phyloP scores from a whole-genome alignment of 2,797 vertebrate genomes.

The Muraenolepis orangiensis region DNA sequence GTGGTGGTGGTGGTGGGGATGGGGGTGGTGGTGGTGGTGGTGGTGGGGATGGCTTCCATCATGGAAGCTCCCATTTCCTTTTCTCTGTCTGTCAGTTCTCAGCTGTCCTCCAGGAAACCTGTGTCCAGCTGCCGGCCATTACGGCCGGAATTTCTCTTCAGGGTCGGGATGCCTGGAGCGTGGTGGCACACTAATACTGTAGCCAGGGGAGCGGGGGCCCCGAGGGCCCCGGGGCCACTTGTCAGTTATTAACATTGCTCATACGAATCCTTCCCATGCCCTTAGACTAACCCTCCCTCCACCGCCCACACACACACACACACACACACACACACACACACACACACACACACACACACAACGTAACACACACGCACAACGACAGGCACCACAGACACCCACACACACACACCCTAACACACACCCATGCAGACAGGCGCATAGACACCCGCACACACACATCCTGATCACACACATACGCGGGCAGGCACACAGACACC shows the following conservation, averaged over 20 bases:
- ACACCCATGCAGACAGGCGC: too few relatives aligned
- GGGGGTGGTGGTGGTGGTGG: too few relatives aligned
- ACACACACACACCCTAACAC: too few relatives aligned
- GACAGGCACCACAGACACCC: not conserved
- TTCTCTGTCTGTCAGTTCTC: slow-evolving; percentile 55
- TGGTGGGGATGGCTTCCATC: too few relatives aligned
- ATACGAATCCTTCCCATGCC: slow-evolving; percentile 68
- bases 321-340: not conserved
- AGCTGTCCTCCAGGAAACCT: slow-evolving; percentile 78
- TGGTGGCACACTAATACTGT: slow-evolving; percentile 73
- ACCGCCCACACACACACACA: too few relatives aligned
- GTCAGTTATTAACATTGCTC: slow-evolving; percentile 76
- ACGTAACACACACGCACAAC: not conserved
- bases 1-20: too few relatives aligned
- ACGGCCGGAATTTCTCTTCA: slow-evolving; percentile 77
- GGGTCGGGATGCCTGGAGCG: slow-evolving; percentile 69
- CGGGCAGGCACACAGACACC: too few relatives aligned
- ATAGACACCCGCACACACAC: too few relatives aligned
- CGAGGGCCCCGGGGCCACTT: slow-evolving; percentile 49
- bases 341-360: not conserved
- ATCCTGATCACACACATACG: not conserved
- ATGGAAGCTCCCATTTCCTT: slow-evolving; percentile 34
- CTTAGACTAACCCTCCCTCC: not conserved
- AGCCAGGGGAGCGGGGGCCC: slow-evolving; percentile 52
- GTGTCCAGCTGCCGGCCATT: slow-evolving; percentile 77